Percentiles rank a stretch among this genome's conserved stretches.
Conservation (phyloP, 2,113 vertebrate genomes). For the human (Homo sapiens) region GRCh38 chr22:19029001-19029500, state of each 20-base stretch:
- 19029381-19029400: background rate
- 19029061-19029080: background rate
- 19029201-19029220: background rate
- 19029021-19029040: background rate
- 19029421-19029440: background rate
- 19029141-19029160: background rate
- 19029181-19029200: background rate
- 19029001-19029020: background rate
- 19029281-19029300: background rate
- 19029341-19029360: background rate
- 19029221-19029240: background rate
- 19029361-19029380: background rate
- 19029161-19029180: background rate
- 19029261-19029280: background rate
- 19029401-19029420: conserved; percentile 33
- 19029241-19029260: background rate
- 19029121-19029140: background rate
- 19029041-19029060: background rate
- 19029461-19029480: conserved; percentile 57
- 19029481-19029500: background rate
- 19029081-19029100: background rate
- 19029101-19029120: background rate
- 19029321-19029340: background rate
- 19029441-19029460: conserved; percentile 53
- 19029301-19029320: background rate